Conservation (phyloP, 2,113 vertebrate genomes). For the Paramormyrops kingsleyae region DNA sequence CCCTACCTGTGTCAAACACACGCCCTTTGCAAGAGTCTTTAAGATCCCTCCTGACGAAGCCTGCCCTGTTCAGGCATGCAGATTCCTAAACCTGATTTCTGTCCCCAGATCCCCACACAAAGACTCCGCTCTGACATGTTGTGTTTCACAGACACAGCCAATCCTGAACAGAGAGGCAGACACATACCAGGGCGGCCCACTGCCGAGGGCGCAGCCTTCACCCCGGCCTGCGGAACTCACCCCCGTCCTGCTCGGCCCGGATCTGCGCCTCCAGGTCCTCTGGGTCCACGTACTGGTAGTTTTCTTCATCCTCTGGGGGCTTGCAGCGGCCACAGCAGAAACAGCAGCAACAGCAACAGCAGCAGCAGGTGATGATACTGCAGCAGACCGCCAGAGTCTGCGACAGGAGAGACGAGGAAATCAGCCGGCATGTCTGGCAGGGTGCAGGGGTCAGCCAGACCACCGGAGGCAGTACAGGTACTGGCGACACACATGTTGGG, state of each 20-base stretch:
- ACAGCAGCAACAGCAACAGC: constrained; percentile 84
- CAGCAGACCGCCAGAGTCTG: constrained; percentile 74
- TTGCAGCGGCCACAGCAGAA: constrained; percentile 81
- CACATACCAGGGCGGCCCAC: background rate
- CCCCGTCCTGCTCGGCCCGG: constrained; percentile 59
- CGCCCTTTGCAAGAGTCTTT: background rate
- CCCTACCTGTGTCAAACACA: background rate
- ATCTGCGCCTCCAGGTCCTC: constrained; percentile 77
- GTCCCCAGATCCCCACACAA: background rate
- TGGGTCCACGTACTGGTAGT: constrained; percentile 68
- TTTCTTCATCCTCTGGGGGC: constrained; percentile 65
- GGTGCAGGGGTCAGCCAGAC: background rate
- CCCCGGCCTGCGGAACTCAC: constrained; percentile 42
- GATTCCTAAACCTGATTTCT: background rate
- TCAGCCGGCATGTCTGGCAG: background rate
- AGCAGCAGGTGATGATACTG: constrained; percentile 72
- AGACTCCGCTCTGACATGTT: background rate
- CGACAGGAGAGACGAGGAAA: background rate
- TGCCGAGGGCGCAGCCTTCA: background rate
- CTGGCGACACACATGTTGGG: background rate
- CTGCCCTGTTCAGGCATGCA: background rate
- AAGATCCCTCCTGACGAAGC: background rate
- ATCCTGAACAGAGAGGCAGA: background rate
- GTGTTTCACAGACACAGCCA: background rate
- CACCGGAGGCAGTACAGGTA: background rate